Evolutionary conservation across 2,797 vertebrate species (phyloP), one percentile per base, ranked within the genome.

Genomic region (Arrhamphus sclerolepis): DNA sequence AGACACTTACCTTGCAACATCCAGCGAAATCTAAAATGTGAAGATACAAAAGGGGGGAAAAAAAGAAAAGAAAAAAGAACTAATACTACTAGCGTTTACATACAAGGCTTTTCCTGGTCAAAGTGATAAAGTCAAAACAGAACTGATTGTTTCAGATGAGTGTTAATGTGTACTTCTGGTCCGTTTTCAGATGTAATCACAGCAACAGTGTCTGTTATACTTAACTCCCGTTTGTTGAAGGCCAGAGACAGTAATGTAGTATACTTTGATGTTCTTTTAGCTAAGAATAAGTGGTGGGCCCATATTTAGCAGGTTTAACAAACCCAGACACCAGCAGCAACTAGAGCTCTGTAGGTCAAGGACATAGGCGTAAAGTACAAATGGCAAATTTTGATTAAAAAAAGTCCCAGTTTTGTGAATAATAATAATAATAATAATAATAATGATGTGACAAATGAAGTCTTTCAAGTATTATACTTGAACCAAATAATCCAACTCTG

Each of bases 1-100:
- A 72, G 61, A 63, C 79, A 88, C 89, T 90, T 91, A 91, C 90
- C 88, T 90, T 79, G 49, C 17, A 38, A 79, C 42, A 60, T 89
- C 88, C 90, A 77, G 66, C 38, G 80, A 84, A 86, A 83, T 88
- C 87, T 89, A 89, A 76, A 88, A 84, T 21, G 16, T 71, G 68
- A 83, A 87, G 56, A 87, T 47, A 86, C 54, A 89, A 17, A 84
- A 47, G 34, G 34, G 34, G 13, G 13, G 10, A 9, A 34, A 34
- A 44, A 9, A 44, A 44, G 2, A 18, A 44, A 17, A 85, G 50
- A 81, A 55, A 48, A 76, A 72, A 82, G 67, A 50, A 70, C 29
- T 66, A n/a, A n/a, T n/a, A 55, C 44, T 0, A 40, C 62, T 49
- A 24, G 57, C 56, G 47, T 60, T 11, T 50, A 20, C 28, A 62